These are phyloP conservation scores for Heliconius nattereri DNA, from an alignment of 1,140 invertebrate species.

Conservation along the genomic window DNA sequence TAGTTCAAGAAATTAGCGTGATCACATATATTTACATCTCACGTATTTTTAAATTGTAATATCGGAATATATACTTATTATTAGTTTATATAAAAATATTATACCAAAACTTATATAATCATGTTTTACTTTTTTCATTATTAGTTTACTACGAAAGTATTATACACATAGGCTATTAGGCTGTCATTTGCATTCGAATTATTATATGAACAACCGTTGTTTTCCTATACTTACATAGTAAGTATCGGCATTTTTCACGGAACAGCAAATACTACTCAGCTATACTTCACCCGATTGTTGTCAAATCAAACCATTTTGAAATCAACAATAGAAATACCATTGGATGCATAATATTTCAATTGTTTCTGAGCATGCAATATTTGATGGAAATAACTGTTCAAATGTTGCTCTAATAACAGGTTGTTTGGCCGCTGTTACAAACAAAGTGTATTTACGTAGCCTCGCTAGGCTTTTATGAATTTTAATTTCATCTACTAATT, in stretches of 20 bases:
- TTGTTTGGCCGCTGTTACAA: slow-evolving; percentile 60
- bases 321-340: slow-evolving; percentile 13
- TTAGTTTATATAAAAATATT: background rate
- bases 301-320: slow-evolving; percentile 20
- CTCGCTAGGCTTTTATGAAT: slow-evolving; percentile 27
- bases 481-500: slow-evolving; percentile 30
- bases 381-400: slow-evolving; percentile 64
- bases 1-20: too few species aligned
- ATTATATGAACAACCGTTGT: background rate
- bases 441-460: slow-evolving; percentile 51
- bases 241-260: slow-evolving; percentile 8
- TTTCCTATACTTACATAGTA: slow-evolving; percentile 6
- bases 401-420: slow-evolving; percentile 66
- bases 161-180: background rate
- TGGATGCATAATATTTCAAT: slow-evolving; percentile 43
- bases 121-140: background rate
- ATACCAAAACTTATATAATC: background rate
- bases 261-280: background rate
- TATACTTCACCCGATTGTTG: background rate
- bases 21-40: too few species aligned
- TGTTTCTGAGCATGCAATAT: slow-evolving; percentile 62
- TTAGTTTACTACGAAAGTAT: background rate
- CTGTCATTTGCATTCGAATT: background rate
- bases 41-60: too few species aligned
- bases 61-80: too few species aligned